Percentiles rank a stretch among this genome's conserved stretches.
These are phyloP conservation scores for Maniola jurtina DNA, from an alignment of 1,140 invertebrate genomes.

Conservation along the genomic window DNA sequence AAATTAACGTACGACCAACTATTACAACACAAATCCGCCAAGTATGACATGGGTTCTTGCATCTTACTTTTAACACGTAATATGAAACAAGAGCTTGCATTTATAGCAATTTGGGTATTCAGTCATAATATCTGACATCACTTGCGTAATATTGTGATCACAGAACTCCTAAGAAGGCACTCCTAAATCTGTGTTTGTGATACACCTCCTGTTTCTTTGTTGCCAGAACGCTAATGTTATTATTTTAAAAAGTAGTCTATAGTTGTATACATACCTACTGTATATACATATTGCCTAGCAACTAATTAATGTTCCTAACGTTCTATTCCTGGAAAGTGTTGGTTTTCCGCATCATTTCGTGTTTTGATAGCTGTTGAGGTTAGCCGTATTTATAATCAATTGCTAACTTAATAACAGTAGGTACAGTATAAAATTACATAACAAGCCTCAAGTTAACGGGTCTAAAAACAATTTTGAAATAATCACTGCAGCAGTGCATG, in stretches of 20 bases:
- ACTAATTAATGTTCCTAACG: neutral
- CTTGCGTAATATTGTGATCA: too few relatives aligned
- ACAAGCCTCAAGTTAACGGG: too few relatives aligned
- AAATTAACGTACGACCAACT: too few relatives aligned
- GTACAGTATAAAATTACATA: too few relatives aligned
- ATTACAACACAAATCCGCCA: too few relatives aligned
- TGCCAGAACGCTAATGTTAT: neutral
- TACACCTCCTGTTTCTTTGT: neutral
- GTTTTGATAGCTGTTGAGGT: slow-evolving; percentile 7
- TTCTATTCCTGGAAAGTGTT: slow-evolving; percentile 4
- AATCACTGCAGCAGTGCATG: too few relatives aligned
- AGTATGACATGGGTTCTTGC: neutral
- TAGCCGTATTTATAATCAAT: neutral
- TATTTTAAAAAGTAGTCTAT: neutral
- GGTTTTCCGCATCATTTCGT: slow-evolving; percentile 4
- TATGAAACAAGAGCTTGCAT: neutral
- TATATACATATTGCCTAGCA: neutral
- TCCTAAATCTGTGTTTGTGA: too few relatives aligned
- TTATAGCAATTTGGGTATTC: neutral
- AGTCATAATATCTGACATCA: slow-evolving; percentile 4
- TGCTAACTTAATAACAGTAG: too few relatives aligned
- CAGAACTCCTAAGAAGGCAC: too few relatives aligned
- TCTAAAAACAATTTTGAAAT: too few relatives aligned
- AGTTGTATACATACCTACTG: too few relatives aligned
- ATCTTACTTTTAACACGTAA: neutral